Percentiles rank a stretch among this genome's conserved stretches.
These are phyloP conservation scores for Mesitornis unicolor DNA, from an alignment of 2,113 vertebrate species.

Conservation along the genomic window DNA sequence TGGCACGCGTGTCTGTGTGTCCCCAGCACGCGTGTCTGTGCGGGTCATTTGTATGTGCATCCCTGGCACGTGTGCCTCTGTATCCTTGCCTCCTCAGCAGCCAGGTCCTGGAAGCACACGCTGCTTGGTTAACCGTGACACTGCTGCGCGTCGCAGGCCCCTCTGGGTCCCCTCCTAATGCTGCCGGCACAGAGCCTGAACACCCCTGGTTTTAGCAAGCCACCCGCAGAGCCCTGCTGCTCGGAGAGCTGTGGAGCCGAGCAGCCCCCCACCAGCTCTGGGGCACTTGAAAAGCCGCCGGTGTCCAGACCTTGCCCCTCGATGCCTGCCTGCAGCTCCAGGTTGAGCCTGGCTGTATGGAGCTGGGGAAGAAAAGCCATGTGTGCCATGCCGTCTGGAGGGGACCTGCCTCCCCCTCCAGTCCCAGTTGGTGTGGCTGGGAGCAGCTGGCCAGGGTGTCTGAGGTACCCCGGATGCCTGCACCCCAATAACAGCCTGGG, in stretches of 20 bases:
- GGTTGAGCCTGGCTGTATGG: rapidly evolving
- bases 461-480: rapidly evolving
- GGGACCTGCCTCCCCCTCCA: rapidly evolving
- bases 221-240: rapidly evolving
- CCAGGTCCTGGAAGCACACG: neutral
- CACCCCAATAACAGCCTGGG: rapidly evolving
- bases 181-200: neutral
- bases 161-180: rapidly evolving
- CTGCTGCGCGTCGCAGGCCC: neutral
- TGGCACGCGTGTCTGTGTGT: neutral
- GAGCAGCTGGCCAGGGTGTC: neutral
- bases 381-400: rapidly evolving
- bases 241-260: too few relatives aligned
- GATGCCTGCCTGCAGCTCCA: neutral
- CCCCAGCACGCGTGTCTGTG: neutral
- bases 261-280: rapidly evolving
- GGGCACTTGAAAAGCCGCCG: neutral
- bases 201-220: neutral
- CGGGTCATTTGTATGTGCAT: too few relatives aligned
- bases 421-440: neutral
- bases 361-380: neutral
- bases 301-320: neutral
- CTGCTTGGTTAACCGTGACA: neutral
- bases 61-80: too few relatives aligned
- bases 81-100: neutral